Evolutionary conservation across 2,888 invertebrate species (phyloP).

Genomic region (Brenthis daphne): DNA sequence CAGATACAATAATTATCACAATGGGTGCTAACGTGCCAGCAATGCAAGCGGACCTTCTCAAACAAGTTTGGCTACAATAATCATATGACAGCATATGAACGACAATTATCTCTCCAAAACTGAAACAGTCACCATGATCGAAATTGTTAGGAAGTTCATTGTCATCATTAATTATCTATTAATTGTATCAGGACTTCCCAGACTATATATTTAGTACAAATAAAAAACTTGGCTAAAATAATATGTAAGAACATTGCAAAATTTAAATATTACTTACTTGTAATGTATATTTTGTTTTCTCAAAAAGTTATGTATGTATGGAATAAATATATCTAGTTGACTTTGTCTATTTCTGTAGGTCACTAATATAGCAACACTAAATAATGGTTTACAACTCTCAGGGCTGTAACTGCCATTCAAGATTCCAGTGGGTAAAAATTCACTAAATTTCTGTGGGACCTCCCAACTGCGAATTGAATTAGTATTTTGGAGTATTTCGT

Average conservation of each 20-base stretch:
- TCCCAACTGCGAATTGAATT: constrained; percentile 50
- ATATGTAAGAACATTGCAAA: no score
- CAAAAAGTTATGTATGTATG: constrained; percentile 93
- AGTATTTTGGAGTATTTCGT: constrained; percentile 53
- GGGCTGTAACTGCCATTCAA: constrained; percentile 63
- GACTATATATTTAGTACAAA: background rate
- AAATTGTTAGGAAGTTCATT: no score
- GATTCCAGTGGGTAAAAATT: constrained; percentile 53
- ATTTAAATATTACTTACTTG: constrained; percentile 56
- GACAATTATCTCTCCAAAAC: no score
- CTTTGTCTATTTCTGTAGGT: constrained; percentile 89
- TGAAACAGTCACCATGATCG: no score
- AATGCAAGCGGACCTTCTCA: no score
- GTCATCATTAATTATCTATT: no score
- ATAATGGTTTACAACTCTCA: constrained; percentile 62
- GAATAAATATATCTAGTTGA: constrained; percentile 89
- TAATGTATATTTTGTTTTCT: constrained; percentile 92
- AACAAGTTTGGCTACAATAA: no score
- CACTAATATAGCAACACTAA: constrained; percentile 90
- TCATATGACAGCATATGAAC: no score
- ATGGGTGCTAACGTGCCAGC: no score
- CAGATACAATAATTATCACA: no score
- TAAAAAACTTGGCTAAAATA: background rate
- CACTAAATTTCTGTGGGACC: constrained; percentile 49
- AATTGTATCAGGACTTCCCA: no score